Evolutionary conservation across 2,113 vertebrate genomes (phyloP).

Genomic region (Ifrita kowaldi): DNA sequence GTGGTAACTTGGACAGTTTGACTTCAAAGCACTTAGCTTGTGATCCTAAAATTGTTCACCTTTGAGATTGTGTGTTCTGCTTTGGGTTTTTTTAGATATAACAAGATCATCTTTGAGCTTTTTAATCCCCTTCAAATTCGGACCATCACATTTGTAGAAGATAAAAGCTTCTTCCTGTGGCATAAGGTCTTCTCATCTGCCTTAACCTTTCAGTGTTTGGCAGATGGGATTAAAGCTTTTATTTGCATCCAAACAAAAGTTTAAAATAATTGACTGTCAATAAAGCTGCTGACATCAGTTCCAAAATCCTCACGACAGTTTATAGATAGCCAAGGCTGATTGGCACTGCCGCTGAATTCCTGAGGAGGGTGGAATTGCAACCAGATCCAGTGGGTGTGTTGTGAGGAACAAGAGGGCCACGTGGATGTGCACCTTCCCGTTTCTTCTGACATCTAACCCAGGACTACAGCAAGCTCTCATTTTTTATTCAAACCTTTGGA

Average conservation of each 20-base stretch:
- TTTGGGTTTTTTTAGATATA: not conserved
- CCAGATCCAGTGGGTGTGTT: not conserved
- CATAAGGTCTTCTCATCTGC: not conserved
- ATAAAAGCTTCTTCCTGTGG: not conserved
- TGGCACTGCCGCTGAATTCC: not conserved
- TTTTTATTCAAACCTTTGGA: not conserved
- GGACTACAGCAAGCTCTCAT: not conserved
- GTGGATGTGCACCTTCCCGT: not conserved
- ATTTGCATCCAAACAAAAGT: constrained; percentile 26
- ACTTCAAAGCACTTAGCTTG: not conserved
- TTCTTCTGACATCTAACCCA: not conserved
- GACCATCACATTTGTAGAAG: not conserved
- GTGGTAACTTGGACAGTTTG: not conserved
- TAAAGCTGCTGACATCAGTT: constrained; percentile 14
- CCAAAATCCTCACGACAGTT: not conserved
- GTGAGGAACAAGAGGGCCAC: fast-evolving
- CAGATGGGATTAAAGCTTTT: constrained; percentile 28
- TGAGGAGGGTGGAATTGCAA: constrained; percentile 20
- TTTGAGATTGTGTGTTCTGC: not conserved
- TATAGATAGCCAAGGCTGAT: not conserved
- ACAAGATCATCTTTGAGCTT: not conserved
- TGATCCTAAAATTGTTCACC: not conserved
- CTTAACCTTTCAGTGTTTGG: not conserved
- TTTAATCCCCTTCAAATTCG: not conserved
- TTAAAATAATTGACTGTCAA: constrained; percentile 26